Evolutionary conservation across 2,888 invertebrate species (phyloP).

Genomic region (Esperia sulphurella): DNA sequence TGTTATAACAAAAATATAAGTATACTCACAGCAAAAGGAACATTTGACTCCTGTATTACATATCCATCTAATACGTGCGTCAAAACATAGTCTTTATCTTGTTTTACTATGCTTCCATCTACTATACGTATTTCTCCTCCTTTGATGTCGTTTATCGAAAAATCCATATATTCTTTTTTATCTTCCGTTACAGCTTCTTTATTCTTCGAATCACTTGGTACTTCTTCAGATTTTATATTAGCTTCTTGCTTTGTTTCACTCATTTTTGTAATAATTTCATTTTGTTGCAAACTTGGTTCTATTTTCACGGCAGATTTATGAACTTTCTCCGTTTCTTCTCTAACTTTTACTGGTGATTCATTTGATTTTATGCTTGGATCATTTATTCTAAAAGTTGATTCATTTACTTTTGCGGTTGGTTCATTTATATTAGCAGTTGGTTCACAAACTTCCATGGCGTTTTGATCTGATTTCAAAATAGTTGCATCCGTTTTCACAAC

Average conservation of each 20-base stretch:
- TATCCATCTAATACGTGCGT: conserved; percentile 69
- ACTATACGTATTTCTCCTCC: conserved; percentile 24
- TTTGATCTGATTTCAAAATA: background rate
- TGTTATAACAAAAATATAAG: too few species aligned
- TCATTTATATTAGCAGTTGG: background rate
- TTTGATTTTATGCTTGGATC: background rate
- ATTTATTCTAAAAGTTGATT: background rate
- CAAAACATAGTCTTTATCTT: conserved; percentile 38
- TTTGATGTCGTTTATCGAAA: conserved; percentile 23
- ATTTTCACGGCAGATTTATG: background rate
- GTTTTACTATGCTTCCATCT: conserved; percentile 16
- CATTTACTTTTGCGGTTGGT: background rate
- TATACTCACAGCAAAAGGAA: conserved; percentile 65
- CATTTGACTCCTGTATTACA: conserved; percentile 69
- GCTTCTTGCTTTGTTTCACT: conserved; percentile 9
- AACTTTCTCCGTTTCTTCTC: background rate
- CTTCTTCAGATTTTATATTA: conserved; percentile 13
- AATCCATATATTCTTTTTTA: conserved; percentile 13
- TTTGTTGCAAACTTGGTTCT: background rate
- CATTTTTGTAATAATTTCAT: conserved; percentile 12
- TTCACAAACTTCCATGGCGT: too few species aligned
- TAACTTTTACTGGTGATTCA: too few species aligned
- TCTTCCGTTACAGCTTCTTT: conserved; percentile 10
- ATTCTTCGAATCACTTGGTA: background rate
- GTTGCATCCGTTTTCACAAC: background rate